Percentiles rank a stretch among this genome's conserved stretches.
Conservation (phyloP, 1,140 invertebrate species). For the Antheraea mylitta region DNA sequence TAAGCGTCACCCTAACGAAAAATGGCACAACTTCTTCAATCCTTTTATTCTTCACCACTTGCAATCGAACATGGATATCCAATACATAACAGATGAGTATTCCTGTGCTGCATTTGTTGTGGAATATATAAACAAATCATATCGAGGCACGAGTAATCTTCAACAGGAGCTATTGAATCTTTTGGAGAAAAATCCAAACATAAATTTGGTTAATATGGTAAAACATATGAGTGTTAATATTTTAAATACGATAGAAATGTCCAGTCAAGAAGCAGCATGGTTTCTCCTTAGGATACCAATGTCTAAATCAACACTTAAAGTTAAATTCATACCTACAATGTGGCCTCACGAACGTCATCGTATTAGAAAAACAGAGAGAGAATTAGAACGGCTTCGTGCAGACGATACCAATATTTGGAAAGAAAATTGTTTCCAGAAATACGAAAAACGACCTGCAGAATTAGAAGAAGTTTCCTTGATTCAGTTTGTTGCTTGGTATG, state of each 20-base stretch:
- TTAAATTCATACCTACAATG: constrained; percentile 12
- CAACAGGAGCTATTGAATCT: constrained; percentile 8
- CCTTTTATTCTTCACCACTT: constrained; percentile 10
- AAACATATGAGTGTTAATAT: constrained; percentile 10
- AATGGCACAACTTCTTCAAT: constrained; percentile 17
- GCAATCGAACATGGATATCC: constrained; percentile 50
- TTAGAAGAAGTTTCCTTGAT: constrained; percentile 6
- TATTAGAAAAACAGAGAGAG: constrained; percentile 7
- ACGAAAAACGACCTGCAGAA: constrained; percentile 8
- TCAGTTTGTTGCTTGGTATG: constrained; percentile 10
- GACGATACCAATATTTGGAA: constrained; percentile 9
- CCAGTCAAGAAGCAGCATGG: constrained; percentile 16
- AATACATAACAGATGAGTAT: constrained; percentile 54
- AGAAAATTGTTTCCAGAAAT: constrained; percentile 6
- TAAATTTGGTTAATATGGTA: constrained; percentile 12
- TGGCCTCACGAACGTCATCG: constrained; percentile 10
- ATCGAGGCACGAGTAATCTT: constrained; percentile 7
- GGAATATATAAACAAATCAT: constrained; percentile 14
- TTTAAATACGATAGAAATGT: constrained; percentile 11
- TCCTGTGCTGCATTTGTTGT: constrained; percentile 41
- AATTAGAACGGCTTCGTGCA: constrained; percentile 2
- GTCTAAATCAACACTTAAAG: constrained; percentile 10
- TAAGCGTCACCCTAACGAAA: constrained; percentile 14
- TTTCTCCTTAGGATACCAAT: constrained; percentile 13
- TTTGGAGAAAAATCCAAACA: constrained; percentile 14